Evolutionary conservation across 2,113 vertebrate genomes (phyloP).

Genomic region (Suncus etruscus): DNA sequence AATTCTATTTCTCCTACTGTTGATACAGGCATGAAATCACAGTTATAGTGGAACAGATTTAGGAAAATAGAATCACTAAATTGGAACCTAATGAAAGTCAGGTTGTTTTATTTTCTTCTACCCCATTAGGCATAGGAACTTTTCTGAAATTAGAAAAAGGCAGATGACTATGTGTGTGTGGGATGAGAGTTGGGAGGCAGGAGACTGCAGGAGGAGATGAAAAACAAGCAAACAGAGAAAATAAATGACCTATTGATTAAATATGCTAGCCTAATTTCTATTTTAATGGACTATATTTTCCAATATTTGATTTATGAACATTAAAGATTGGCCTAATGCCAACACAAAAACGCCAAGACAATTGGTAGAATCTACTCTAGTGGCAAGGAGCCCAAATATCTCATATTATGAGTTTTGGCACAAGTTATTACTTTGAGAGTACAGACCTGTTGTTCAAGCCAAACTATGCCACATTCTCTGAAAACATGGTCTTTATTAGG

Average conservation of each 20-base stretch:
- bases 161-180: not conserved
- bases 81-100: slow-evolving; percentile 55
- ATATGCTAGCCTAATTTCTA: slow-evolving; percentile 47
- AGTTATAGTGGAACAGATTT: slow-evolving; percentile 55
- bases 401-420: slow-evolving; percentile 71
- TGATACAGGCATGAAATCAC: slow-evolving; percentile 54
- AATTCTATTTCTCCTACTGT: slow-evolving; percentile 22
- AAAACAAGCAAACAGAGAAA: slow-evolving; percentile 28
- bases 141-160: slow-evolving; percentile 31
- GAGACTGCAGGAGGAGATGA: not conserved
- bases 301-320: slow-evolving; percentile 45
- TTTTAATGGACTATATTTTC: slow-evolving; percentile 49
- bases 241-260: slow-evolving; percentile 43
- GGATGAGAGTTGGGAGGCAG: too few relatives aligned
- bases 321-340: slow-evolving; percentile 56
- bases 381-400: slow-evolving; percentile 59
- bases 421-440: slow-evolving; percentile 63
- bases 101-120: slow-evolving; percentile 25
- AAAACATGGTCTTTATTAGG: slow-evolving; percentile 78
- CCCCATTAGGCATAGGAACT: slow-evolving; percentile 17
- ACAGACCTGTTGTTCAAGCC: slow-evolving; percentile 59
- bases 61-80: slow-evolving; percentile 70
- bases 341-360: slow-evolving; percentile 8
- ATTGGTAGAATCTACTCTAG: slow-evolving; percentile 4
- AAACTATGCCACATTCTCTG: slow-evolving; percentile 65